These are phyloP conservation scores for Hemicordylus capensis DNA, from an alignment of 2,113 vertebrate species.

Conservation along the genomic window DNA sequence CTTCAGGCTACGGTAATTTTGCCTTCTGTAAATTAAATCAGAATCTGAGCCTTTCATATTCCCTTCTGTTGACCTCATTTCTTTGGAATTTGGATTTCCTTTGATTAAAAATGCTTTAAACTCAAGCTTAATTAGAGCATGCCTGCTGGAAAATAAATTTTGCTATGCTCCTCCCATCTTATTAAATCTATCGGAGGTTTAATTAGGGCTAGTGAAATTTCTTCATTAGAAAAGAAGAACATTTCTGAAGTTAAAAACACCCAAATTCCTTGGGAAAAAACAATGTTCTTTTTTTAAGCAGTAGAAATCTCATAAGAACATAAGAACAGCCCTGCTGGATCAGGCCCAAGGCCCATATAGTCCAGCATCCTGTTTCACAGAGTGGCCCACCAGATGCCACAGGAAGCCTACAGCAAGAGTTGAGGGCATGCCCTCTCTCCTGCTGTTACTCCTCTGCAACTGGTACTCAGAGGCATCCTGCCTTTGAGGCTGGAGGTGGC, in stretches of 20 bases:
- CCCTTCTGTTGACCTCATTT: slow-evolving; percentile 25
- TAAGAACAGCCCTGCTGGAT: too few relatives aligned
- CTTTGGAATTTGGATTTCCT: background rate
- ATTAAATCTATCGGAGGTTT: slow-evolving; percentile 24
- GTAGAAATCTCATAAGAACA: too few relatives aligned
- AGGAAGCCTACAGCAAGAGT: too few relatives aligned
- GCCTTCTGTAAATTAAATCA: background rate
- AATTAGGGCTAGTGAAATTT: slow-evolving; percentile 3
- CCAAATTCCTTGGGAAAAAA: background rate
- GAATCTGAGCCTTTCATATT: slow-evolving; percentile 26
- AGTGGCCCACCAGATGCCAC: too few relatives aligned
- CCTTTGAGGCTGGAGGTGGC: too few relatives aligned
- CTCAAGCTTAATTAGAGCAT: slow-evolving; percentile 4
- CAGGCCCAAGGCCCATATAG: too few relatives aligned
- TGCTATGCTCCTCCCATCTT: background rate
- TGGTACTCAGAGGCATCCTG: too few relatives aligned
- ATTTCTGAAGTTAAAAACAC: background rate
- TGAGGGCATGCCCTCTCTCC: too few relatives aligned
- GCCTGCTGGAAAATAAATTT: background rate
- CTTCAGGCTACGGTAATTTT: background rate
- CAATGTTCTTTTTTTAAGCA: background rate
- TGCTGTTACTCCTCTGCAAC: too few relatives aligned
- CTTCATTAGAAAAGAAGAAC: background rate
- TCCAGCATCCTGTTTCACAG: too few relatives aligned
- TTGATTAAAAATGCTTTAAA: slow-evolving; percentile 26